Evolutionary conservation across 2,888 invertebrate genomes (phyloP), one percentile per base, ranked within the genome.

Genomic region (Alviniconcha strummeri): DNA sequence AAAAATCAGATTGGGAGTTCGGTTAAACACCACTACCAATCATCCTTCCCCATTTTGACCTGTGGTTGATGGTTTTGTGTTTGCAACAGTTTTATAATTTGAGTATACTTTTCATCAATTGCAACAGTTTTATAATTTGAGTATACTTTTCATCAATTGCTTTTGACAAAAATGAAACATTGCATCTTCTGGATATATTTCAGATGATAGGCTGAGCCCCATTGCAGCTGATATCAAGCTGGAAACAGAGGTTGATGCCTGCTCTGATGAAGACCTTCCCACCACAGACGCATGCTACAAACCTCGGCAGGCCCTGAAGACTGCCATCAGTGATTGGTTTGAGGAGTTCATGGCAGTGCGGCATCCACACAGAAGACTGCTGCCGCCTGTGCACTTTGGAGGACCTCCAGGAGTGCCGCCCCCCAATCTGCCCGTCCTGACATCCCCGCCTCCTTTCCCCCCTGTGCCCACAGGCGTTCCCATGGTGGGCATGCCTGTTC

Each of bases 211-310:
- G 64, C 84, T 91, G 67, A 92, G 93, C 93, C 96, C 96, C 7
- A 96, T 97, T 0, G 96, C 97, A 4, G 97, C 98, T 87, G 98
- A 98, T 91, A 98, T 98, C 81, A 97, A 97, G 94, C 93, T 98
- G 86, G 98, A 98, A 94, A 96, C 97, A 52, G 98, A 98, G 94
- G 96, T 96, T 89, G 94, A 94, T 82, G 91, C 90, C 86, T 90
- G 89, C 56, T 90, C 92, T 91, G 97, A 97, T 88, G 96, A 96
- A 13, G 93, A 93, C 84, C 88, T 93, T 81, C 97, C 97, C 0
- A 95, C 95, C 19, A 95, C 95, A n/a, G 89, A 90, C 83, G 81
- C 86, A 3, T 85, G 89, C 17, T 93, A 93, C 84, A 90, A 91
- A 69, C 91, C 93, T 64, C 88, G 89, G 57, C 84, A 86, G 79